Conservation (phyloP, 2,797 vertebrate species). For the Notamacropus eugenii region DNA sequence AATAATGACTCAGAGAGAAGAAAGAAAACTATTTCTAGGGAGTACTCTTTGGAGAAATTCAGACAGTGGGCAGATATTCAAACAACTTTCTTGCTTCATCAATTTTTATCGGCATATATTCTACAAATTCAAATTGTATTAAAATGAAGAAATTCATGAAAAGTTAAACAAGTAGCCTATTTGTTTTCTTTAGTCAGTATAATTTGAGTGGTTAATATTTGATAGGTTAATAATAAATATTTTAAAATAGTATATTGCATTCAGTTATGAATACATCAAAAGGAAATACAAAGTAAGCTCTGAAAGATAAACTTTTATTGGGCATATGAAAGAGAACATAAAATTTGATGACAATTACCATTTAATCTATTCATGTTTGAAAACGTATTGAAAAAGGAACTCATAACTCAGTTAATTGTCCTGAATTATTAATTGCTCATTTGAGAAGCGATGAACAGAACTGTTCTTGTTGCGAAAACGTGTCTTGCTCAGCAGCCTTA, state of each 20-base stretch:
- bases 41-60: slow-evolving; percentile 10
- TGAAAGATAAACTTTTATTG: slow-evolving; percentile 86
- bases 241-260: slow-evolving; percentile 84
- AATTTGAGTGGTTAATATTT: slow-evolving; percentile 87
- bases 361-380: slow-evolving; percentile 84
- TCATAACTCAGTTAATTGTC: slow-evolving; percentile 83
- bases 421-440: slow-evolving; percentile 86
- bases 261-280: slow-evolving; percentile 83
- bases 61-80: neutral
- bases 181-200: slow-evolving; percentile 83
- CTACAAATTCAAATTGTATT: slow-evolving; percentile 68
- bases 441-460: slow-evolving; percentile 77
- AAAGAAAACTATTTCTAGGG: slow-evolving; percentile 6
- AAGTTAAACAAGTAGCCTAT: slow-evolving; percentile 82
- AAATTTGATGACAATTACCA: slow-evolving; percentile 85
- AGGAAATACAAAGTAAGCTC: slow-evolving; percentile 81
- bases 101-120: slow-evolving; percentile 51
- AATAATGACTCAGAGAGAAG: neutral
- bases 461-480: slow-evolving; percentile 70
- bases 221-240: slow-evolving; percentile 86
- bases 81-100: slow-evolving; percentile 13
- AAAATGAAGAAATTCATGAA: slow-evolving; percentile 79
- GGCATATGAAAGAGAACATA: slow-evolving; percentile 85
- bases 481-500: slow-evolving; percentile 65
- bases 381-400: slow-evolving; percentile 82